phyloP scores from a whole-genome alignment of 2,113 vertebrate genomes.

The Crotalus helleri region DNA sequence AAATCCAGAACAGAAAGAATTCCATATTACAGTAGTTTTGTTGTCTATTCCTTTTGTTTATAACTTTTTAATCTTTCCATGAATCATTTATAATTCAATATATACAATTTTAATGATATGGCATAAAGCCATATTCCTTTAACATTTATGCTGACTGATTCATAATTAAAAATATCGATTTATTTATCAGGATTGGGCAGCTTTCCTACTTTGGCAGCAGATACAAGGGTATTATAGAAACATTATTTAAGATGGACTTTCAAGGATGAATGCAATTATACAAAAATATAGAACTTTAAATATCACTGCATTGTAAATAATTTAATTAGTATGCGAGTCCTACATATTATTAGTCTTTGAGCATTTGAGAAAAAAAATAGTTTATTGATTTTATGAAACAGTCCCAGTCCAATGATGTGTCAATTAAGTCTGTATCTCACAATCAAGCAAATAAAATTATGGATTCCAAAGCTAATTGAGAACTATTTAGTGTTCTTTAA shows the following conservation, averaged over 20 bases:
- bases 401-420: not conserved
- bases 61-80: conserved; percentile 42
- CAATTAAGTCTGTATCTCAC: not conserved
- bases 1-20: not conserved
- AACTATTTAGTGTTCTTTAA: not conserved
- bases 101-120: conserved; percentile 59
- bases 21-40: not conserved
- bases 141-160: conserved; percentile 23
- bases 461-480: not conserved
- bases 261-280: not conserved
- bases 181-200: conserved; percentile 20
- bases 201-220: conserved; percentile 1
- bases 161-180: conserved; percentile 36
- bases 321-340: not conserved
- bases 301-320: not conserved
- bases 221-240: not conserved
- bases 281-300: conserved; percentile 14
- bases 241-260: conserved; percentile 37
- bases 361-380: not conserved
- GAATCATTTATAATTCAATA: conserved; percentile 45
- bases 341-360: not conserved
- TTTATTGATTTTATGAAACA: not conserved
- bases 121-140: not conserved
- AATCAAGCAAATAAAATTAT: not conserved
- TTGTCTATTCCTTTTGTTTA: not conserved